Evolutionary conservation across 2,888 invertebrate genomes (phyloP).

Genomic region (Pristionchus fissidentatus): DNA sequence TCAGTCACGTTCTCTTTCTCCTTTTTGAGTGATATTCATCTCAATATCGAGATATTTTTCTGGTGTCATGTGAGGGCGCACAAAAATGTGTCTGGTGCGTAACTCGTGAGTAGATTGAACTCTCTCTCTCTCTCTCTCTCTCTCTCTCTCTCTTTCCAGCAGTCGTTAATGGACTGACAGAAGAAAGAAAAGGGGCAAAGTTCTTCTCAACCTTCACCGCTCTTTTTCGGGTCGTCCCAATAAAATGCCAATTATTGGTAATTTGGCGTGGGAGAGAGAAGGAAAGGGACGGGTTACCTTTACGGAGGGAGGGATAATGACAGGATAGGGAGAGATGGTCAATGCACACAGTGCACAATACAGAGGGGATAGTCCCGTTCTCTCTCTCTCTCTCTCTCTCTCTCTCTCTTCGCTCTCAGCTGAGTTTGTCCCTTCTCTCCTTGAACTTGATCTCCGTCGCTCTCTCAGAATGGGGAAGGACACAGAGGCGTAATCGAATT

Average conservation of each 20-base stretch:
- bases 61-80: background rate
- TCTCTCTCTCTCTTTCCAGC: too few species aligned
- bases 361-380: too few species aligned
- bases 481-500: slow-evolving; percentile 24
- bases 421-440: background rate
- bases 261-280: background rate
- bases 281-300: too few species aligned
- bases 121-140: too few species aligned
- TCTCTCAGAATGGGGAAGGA: slow-evolving; percentile 21
- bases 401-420: background rate
- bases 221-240: background rate
- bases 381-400: background rate
- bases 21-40: too few species aligned
- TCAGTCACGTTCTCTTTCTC: too few species aligned
- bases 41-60: too few species aligned
- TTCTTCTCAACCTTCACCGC: background rate
- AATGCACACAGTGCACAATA: slow-evolving; percentile 38
- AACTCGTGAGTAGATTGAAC: slow-evolving; percentile 29
- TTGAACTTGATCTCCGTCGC: slow-evolving; percentile 34
- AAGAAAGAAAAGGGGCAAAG: too few species aligned
- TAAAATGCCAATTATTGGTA: slow-evolving; percentile 35
- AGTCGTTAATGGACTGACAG: too few species aligned
- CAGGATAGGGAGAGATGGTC: background rate
- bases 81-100: slow-evolving; percentile 12
- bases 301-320: slow-evolving; percentile 11